Percentiles rank a stretch among this genome's conserved stretches.
Evolutionary conservation across 2,113 vertebrate genomes (phyloP).

Genomic region (Campylomormyrus numenius): DNA sequence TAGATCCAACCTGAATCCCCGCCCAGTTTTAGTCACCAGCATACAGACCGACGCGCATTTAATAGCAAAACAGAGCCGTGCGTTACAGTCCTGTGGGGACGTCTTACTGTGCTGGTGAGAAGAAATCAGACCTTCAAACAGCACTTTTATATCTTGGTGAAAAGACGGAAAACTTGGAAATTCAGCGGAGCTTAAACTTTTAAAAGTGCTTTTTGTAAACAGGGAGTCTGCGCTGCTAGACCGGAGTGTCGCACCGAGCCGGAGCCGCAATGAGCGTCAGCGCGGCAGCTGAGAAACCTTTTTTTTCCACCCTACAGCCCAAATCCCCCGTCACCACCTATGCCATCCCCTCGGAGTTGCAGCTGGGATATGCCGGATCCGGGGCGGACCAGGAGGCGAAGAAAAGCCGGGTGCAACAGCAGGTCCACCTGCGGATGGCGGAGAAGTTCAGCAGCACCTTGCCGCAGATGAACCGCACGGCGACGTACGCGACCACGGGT

Average conservation of each 20-base stretch:
- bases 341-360: constrained; percentile 50
- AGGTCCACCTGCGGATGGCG: constrained; percentile 58
- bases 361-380: constrained; percentile 36
- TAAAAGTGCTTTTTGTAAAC: neutral
- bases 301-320: constrained; percentile 59
- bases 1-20: neutral
- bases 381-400: constrained; percentile 33
- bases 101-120: neutral
- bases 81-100: neutral
- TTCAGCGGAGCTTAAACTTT: neutral
- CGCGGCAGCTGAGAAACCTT: constrained; percentile 41
- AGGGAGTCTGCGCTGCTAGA: neutral
- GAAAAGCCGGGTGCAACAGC: constrained; percentile 55
- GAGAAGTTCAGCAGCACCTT: constrained; percentile 49
- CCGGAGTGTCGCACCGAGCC: neutral
- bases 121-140: neutral
- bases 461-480: constrained; percentile 50
- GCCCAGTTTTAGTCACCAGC: neutral
- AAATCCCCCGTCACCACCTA: constrained; percentile 56
- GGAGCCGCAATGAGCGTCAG: constrained; percentile 39
- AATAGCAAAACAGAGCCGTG: neutral
- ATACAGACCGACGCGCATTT: neutral
- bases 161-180: neutral
- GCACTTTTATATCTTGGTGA: neutral
- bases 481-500: constrained; percentile 56